These are phyloP conservation scores for Cosmorhoe ocellata DNA, from an alignment of 2,888 invertebrate genomes.

Conservation along the genomic window DNA sequence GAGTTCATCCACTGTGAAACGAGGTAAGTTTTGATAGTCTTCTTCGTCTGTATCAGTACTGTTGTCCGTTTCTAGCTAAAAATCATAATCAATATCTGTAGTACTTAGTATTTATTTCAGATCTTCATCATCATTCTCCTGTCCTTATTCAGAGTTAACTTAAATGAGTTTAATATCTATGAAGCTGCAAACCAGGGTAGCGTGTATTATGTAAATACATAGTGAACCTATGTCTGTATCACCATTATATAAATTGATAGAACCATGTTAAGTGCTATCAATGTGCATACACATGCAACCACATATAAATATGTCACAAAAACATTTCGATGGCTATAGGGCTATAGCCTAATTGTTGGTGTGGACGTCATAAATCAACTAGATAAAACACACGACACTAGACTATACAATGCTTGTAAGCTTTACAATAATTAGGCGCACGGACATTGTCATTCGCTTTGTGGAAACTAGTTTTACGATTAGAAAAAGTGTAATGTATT, in stretches of 20 bases:
- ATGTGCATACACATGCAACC: too few relatives aligned
- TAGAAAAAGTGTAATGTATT: too few relatives aligned
- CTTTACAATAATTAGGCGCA: not conserved
- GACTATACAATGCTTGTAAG: not conserved
- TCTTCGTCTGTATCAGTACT: slow-evolving; percentile 67
- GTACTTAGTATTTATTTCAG: too few relatives aligned
- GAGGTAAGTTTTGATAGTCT: slow-evolving; percentile 66
- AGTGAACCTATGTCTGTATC: too few relatives aligned
- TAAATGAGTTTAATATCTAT: too few relatives aligned
- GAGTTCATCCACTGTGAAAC: slow-evolving; percentile 82
- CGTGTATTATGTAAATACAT: too few relatives aligned
- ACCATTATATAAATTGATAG: too few relatives aligned
- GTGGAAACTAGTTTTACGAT: too few relatives aligned
- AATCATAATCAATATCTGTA: slow-evolving; percentile 21
- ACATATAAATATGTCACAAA: not conserved
- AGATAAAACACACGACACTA: not conserved
- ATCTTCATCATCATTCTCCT: too few relatives aligned
- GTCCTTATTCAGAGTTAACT: too few relatives aligned
- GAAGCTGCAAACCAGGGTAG: too few relatives aligned
- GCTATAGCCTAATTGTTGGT: not conserved
- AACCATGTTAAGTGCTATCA: too few relatives aligned
- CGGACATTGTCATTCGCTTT: not conserved
- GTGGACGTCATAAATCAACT: slow-evolving; percentile 3
- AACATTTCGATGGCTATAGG: not conserved
- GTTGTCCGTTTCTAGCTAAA: slow-evolving; percentile 80